Evolutionary conservation across 2,113 vertebrate species (phyloP).

Genomic region (Prochilodus magdalenae): DNA sequence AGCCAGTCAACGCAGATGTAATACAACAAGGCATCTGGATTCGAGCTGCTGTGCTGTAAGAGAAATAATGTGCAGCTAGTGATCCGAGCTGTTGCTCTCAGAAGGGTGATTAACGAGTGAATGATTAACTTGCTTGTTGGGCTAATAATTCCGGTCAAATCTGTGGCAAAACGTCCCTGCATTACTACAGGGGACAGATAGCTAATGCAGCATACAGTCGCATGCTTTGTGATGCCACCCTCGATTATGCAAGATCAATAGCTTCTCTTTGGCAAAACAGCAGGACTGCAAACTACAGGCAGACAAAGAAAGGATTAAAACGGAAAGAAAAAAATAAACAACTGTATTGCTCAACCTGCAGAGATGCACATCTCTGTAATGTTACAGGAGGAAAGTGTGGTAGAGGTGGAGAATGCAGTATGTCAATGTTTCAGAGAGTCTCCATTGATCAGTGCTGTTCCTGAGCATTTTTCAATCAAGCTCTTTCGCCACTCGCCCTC

Average conservation of each 20-base stretch:
- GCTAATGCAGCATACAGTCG: constrained; percentile 15
- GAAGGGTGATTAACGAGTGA: not conserved
- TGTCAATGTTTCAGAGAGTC: constrained; percentile 21
- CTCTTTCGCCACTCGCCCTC: constrained; percentile 60
- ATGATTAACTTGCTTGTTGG: constrained; percentile 25
- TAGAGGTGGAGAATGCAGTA: not conserved
- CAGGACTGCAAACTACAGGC: not conserved
- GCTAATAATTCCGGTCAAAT: constrained; percentile 28
- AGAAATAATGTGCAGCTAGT: not conserved
- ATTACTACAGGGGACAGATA: not conserved
- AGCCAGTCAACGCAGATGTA: not conserved
- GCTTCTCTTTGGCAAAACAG: not conserved
- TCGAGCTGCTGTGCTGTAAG: not conserved
- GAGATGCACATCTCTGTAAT: not conserved
- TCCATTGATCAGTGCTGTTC: constrained; percentile 41
- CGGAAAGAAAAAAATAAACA: not conserved
- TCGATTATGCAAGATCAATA: not conserved
- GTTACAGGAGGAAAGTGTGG: not conserved
- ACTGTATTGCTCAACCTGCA: not conserved
- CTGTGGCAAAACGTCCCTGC: constrained; percentile 2
- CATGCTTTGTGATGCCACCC: not conserved
- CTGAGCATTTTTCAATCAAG: constrained; percentile 37
- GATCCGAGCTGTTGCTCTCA: not conserved
- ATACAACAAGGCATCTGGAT: not conserved
- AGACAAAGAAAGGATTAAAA: not conserved